Evolutionary conservation across 2,113 vertebrate species (phyloP).

Genomic region (Grammomys surdaster): DNA sequence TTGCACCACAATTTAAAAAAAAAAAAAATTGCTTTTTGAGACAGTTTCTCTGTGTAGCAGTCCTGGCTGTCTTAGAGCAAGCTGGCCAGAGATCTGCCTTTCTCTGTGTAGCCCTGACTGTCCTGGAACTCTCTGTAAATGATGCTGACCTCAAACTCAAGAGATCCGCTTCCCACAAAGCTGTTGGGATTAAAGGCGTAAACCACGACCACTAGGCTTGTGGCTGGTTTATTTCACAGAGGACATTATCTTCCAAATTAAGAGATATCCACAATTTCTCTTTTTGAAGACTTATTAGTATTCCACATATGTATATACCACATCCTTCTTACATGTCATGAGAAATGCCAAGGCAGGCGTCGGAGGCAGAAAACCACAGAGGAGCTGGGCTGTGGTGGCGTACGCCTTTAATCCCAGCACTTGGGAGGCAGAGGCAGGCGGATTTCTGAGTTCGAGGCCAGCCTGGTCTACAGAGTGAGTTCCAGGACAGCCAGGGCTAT

Average conservation of each 20-base stretch:
- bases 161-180: neutral
- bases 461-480: too few species aligned
- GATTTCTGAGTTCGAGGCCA: too few species aligned
- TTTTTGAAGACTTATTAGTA: neutral
- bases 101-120: neutral
- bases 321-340: too few species aligned
- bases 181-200: neutral
- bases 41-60: neutral
- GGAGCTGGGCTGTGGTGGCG: neutral
- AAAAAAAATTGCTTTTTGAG: too few species aligned
- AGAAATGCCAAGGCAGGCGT: neutral
- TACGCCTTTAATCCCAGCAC: too few species aligned
- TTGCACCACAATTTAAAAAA: too few species aligned
- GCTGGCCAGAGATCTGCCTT: neutral
- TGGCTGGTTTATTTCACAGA: neutral
- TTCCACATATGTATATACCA: neutral
- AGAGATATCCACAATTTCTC: neutral
- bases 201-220: neutral
- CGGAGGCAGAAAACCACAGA: neutral
- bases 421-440: too few species aligned
- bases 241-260: neutral
- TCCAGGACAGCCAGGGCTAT: too few species aligned
- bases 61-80: neutral
- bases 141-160: neutral
- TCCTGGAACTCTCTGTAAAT: neutral